These are phyloP conservation scores for Apotomis capreana DNA, from an alignment of 2,888 invertebrate species.

Conservation along the genomic window DNA sequence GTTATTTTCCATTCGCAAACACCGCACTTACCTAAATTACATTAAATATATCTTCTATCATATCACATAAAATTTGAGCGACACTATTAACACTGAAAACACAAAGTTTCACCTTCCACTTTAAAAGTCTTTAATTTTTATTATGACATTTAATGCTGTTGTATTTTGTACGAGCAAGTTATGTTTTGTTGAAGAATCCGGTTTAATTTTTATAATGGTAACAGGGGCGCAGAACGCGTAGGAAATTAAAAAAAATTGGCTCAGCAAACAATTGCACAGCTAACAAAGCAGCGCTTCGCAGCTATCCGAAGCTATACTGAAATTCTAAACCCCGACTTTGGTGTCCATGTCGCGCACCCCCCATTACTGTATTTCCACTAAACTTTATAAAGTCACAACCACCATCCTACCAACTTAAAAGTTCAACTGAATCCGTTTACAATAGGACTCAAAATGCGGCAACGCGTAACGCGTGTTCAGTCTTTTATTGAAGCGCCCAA, in stretches of 20 bases:
- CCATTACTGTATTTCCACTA: conserved; percentile 80
- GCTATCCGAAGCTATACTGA: conserved; percentile 83
- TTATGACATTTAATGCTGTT: conserved; percentile 59
- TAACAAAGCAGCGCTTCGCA: conserved; percentile 81
- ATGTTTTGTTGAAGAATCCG: conserved; percentile 45
- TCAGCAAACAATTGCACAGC: conserved; percentile 78
- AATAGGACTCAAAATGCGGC: conserved; percentile 51
- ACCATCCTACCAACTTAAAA: conserved; percentile 25
- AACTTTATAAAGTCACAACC: conserved; percentile 54
- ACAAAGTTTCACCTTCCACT: conserved; percentile 43
- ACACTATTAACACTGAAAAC: conserved; percentile 43
- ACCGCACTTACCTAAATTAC: conserved; percentile 76
- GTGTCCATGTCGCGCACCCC: conserved; percentile 83
- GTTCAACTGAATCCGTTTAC: neutral
- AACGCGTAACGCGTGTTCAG: conserved; percentile 46
- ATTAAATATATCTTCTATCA: conserved; percentile 50
- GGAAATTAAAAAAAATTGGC: conserved; percentile 70
- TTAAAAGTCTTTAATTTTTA: conserved; percentile 42
- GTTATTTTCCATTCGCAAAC: conserved; percentile 69
- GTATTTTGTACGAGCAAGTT: conserved; percentile 48
- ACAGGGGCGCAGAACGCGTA: conserved; percentile 57
- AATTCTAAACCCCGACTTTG: conserved; percentile 82
- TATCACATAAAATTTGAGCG: conserved; percentile 47
- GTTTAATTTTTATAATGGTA: conserved; percentile 53
- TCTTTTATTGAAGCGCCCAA: conserved; percentile 53